Percentiles rank a stretch among this genome's conserved stretches.
Conservation (phyloP, 2,113 vertebrate genomes). For the Tamias sibiricus region DNA sequence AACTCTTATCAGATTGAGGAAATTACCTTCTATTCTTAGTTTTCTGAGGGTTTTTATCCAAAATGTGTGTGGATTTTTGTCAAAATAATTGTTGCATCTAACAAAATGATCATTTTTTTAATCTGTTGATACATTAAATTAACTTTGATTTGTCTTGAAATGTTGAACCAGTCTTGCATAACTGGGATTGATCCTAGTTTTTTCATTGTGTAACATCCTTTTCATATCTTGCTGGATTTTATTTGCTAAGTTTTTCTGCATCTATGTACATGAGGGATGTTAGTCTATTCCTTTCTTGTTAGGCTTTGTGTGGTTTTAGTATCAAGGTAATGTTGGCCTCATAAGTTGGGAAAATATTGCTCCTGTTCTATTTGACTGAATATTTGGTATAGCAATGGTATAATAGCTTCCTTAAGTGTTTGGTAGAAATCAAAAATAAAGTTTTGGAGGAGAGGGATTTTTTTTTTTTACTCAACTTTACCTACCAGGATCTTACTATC, state of each 20-base stretch:
- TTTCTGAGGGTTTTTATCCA: neutral
- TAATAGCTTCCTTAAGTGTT: neutral
- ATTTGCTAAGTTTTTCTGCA: slow-evolving; percentile 26
- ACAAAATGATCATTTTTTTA: neutral
- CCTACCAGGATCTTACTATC: neutral
- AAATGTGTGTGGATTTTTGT: slow-evolving; percentile 4
- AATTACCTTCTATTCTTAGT: slow-evolving; percentile 10
- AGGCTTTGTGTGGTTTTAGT: slow-evolving; percentile 18
- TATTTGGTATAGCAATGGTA: neutral
- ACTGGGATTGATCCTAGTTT: neutral
- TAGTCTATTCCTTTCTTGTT: neutral
- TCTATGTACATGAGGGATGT: neutral
- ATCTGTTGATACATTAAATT: neutral
- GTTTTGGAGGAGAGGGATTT: neutral
- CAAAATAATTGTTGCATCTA: slow-evolving; percentile 2
- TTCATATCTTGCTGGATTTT: slow-evolving; percentile 11
- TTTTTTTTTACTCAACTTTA: neutral
- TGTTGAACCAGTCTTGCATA: slow-evolving; percentile 9
- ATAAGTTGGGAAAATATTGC: neutral
- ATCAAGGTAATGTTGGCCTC: neutral
- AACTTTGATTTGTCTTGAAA: neutral
- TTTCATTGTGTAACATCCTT: neutral
- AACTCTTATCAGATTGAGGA: neutral
- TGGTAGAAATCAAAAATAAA: slow-evolving; percentile 24
- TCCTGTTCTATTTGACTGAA: slow-evolving; percentile 25